These are phyloP conservation scores for Bos indicus DNA, from an alignment of 2,113 vertebrate species.

Conservation along the genomic window DNA sequence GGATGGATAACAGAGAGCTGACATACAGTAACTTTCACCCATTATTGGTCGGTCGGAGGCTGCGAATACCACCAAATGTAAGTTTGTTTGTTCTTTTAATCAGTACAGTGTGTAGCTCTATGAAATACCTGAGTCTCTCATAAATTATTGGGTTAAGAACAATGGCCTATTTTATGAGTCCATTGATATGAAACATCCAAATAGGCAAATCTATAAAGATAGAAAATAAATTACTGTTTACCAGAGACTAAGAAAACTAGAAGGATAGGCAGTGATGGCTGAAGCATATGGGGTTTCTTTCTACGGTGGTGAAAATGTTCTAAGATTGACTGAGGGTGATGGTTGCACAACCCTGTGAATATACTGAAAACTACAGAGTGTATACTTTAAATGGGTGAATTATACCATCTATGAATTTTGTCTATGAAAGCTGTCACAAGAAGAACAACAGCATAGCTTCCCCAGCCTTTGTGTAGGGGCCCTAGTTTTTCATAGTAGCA, in stretches of 20 bases:
- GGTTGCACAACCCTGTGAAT: not conserved
- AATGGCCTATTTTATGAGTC: not conserved
- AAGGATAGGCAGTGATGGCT: not conserved
- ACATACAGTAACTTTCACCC: constrained; percentile 91
- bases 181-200: not conserved
- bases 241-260: not conserved
- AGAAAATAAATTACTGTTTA: not conserved
- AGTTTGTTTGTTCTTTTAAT: constrained; percentile 71
- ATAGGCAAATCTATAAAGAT: not conserved
- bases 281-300: not conserved
- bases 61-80: constrained; percentile 81
- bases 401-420: not conserved
- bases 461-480: not conserved
- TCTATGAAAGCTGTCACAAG: not conserved
- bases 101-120: not conserved
- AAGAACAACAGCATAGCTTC: not conserved
- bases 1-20: constrained; percentile 84
- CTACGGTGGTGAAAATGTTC: not conserved
- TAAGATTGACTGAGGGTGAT: not conserved
- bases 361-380: not conserved
- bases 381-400: not conserved
- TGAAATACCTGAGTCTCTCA: not conserved
- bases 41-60: constrained; percentile 84
- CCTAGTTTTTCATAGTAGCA: not conserved
- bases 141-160: not conserved